Evolutionary conservation across 35 echinoderm and acorn worm genomes (phyloP).

Genomic region (Heliocidaris erythrogramma): DNA sequence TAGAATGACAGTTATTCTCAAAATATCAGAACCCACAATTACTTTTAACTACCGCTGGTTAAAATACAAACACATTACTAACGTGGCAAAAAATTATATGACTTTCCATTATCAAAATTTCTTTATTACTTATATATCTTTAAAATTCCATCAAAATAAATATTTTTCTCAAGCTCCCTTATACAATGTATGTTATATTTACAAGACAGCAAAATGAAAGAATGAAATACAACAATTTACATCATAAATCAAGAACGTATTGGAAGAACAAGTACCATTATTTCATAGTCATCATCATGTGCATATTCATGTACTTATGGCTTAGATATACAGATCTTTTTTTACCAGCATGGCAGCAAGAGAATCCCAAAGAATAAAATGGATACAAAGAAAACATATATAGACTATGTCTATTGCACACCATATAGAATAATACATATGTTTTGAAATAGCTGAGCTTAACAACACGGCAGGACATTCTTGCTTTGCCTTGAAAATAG

Average conservation of each 20-base stretch:
- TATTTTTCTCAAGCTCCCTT: background rate
- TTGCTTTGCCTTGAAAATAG: background rate
- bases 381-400: background rate
- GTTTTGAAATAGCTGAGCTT: background rate
- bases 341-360: background rate
- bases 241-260: background rate
- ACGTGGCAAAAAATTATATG: no score
- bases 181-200: background rate
- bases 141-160: background rate
- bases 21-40: background rate
- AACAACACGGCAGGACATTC: background rate
- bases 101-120: background rate
- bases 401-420: background rate
- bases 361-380: background rate
- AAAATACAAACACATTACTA: no score
- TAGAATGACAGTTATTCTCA: no score
- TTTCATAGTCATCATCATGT: no score
- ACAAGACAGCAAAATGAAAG: background rate
- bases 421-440: background rate
- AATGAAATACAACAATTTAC: background rate
- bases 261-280: background rate
- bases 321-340: no score
- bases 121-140: background rate
- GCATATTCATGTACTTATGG: no score
- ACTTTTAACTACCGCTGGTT: background rate